A percentile compares a stretch with the other conserved stretches of the same genome.
Conservation (phyloP, 2,797 vertebrate species). For the Taenioides sp. region DNA sequence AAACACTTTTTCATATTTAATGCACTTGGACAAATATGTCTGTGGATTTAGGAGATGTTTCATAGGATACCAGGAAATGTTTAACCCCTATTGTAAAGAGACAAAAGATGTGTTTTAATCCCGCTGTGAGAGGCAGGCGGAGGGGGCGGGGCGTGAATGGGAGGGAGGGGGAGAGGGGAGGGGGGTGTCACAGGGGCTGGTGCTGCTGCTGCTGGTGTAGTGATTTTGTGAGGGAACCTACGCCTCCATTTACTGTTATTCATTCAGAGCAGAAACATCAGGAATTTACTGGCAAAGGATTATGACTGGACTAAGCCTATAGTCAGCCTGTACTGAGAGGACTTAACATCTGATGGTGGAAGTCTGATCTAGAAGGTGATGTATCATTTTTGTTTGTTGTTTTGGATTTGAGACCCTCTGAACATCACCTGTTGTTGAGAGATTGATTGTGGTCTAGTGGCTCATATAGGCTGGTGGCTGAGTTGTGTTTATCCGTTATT, state of each 20-base stretch:
- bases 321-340: conserved; percentile 21
- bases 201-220: conserved; percentile 5
- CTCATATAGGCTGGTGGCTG: too few relatives aligned
- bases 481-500: not conserved
- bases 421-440: conserved; percentile 20
- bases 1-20: conserved; percentile 41
- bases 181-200: not conserved
- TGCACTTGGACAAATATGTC: conserved; percentile 16
- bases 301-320: conserved; percentile 42
- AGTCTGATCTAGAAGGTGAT: conserved; percentile 47
- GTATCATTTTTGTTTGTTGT: conserved; percentile 10
- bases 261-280: conserved; percentile 67
- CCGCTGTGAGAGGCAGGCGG: conserved; percentile 77
- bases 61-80: conserved; percentile 85
- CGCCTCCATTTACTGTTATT: conserved; percentile 58
- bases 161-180: conserved; percentile 15
- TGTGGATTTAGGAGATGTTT: conserved; percentile 66
- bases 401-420: not conserved
- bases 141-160: conserved; percentile 39
- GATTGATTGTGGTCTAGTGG: not conserved
- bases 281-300: conserved; percentile 72
- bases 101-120: conserved; percentile 89
- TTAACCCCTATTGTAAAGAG: conserved; percentile 88
- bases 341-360: conserved; percentile 29
- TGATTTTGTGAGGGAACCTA: conserved; percentile 53